These are phyloP conservation scores for Sisyra nigra DNA, from an alignment of 2,888 invertebrate species.

Conservation along the genomic window DNA sequence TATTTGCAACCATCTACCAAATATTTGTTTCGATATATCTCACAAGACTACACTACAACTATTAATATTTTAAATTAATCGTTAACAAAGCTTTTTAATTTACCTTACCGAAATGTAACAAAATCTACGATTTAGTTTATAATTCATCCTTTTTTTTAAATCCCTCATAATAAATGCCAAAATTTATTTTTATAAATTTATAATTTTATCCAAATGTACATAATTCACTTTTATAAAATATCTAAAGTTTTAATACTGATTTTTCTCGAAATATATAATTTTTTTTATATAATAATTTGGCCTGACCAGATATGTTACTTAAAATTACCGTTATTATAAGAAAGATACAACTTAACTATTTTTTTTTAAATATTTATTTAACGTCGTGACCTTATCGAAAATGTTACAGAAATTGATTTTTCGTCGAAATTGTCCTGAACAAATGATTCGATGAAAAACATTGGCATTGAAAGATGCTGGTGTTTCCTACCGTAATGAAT, in stretches of 20 bases:
- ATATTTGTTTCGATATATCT: conserved; percentile 5
- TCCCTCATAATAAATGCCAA: conserved; percentile 8
- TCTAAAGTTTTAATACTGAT: conserved; percentile 7
- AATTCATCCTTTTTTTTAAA: conserved; percentile 3
- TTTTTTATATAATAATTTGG: conserved; percentile 10
- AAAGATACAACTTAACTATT: too few relatives aligned
- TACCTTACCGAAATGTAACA: conserved; percentile 8
- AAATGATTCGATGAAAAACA: too few relatives aligned
- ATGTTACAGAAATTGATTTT: too few relatives aligned
- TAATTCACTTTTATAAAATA: conserved; percentile 9
- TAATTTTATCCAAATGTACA: conserved; percentile 9
- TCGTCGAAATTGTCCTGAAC: too few relatives aligned
- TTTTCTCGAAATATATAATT: conserved; percentile 9
- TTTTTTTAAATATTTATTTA: background rate
- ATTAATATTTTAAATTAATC: conserved; percentile 7
- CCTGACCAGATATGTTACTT: conserved; percentile 10
- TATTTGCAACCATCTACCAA: conserved; percentile 7
- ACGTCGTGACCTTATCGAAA: background rate
- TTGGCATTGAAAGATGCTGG: too few relatives aligned
- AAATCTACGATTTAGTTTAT: conserved; percentile 9
- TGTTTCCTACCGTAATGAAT: too few relatives aligned
- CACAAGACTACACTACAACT: conserved; percentile 10
- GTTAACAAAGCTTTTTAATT: conserved; percentile 9
- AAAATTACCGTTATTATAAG: conserved; percentile 6
- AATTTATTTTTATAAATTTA: conserved; percentile 8